Evolutionary conservation across 2,888 invertebrate species (phyloP), one percentile per base, ranked within the genome.

Genomic region (Pyrrhosoma nymphula): DNA sequence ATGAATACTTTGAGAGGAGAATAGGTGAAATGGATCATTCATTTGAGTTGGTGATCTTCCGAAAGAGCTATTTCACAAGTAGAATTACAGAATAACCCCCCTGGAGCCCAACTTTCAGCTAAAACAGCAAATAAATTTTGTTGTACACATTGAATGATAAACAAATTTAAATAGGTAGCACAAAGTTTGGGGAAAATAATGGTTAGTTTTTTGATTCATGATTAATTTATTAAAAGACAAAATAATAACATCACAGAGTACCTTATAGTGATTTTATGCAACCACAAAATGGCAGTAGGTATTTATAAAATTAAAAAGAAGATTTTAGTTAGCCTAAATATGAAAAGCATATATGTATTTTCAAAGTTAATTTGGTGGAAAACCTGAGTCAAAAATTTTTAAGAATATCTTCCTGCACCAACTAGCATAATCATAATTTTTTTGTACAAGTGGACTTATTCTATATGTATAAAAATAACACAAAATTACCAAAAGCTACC

Each of bases 231-330:
- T 93, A 93, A 69, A 93, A 93, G 93, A 93, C 93, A 93, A 93
- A 93, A 93, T 91, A 91, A 91, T 69, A 93, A 93, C 93, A 93
- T 93, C 93, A 93, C 93, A 93, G 93, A 93, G 75, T 93, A 93
- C 63, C 93, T 93, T n/a, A n/a, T n/a, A 93, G 93, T 93, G 93
- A 93, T 93, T 93, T 93, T 75, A 93, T 93, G 55, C 75, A 93
- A 93, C 93, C 93, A 93, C 93, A 93, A 63, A 93, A 93, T 93
- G 93, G 93, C 93, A 69, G 93, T 93, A 75, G n/a, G 69, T 75
- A 75, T 93, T 35, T 75, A 93, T 93, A 93, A 93, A 93, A 93
- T 93, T 63, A 93, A 93, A 93, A 75, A 75, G 91, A 63, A 63
- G 93, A 69, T 93, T 75, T 35, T 91, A 12, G n/a, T 69, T 69